Conservation (phyloP, 2,797 vertebrate species). For the Pseudochirops corinnae region DNA sequence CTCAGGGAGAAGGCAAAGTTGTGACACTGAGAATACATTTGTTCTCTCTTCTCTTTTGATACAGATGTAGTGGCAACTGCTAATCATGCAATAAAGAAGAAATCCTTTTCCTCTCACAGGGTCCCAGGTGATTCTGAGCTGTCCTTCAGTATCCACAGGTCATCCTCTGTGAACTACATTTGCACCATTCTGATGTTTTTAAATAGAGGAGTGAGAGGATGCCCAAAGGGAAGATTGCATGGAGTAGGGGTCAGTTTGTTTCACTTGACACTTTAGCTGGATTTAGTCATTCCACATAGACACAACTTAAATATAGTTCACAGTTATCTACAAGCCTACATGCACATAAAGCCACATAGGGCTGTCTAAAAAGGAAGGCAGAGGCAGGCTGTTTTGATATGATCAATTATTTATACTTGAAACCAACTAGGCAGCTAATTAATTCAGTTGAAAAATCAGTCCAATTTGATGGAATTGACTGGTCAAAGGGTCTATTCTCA, state of each 20-base stretch:
- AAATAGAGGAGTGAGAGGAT: not conserved
- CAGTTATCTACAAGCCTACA: not conserved
- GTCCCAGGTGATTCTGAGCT: not conserved
- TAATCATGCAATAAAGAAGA: not conserved
- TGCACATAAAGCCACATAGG: not conserved
- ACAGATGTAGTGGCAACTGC: rapidly evolving
- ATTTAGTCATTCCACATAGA: not conserved
- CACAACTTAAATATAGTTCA: not conserved
- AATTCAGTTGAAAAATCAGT: slow-evolving; percentile 40
- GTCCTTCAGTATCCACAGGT: not conserved
- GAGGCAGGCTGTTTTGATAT: not conserved
- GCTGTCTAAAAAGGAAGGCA: not conserved
- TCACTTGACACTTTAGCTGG: not conserved
- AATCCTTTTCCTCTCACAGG: not conserved
- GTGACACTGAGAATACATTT: not conserved
- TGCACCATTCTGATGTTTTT: not conserved
- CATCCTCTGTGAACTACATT: not conserved
- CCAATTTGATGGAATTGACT: slow-evolving; percentile 53
- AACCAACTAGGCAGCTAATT: slow-evolving; percentile 7
- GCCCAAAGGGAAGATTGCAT: not conserved
- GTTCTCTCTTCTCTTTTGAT: not conserved
- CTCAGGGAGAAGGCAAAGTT: not conserved
- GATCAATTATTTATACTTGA: slow-evolving; percentile 17
- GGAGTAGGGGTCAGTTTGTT: not conserved
- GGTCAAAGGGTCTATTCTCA: slow-evolving; percentile 35